Percentiles rank a stretch among this genome's conserved stretches.
Evolutionary conservation across 2,888 invertebrate genomes (phyloP).

Genomic region (Heliconius erato): DNA sequence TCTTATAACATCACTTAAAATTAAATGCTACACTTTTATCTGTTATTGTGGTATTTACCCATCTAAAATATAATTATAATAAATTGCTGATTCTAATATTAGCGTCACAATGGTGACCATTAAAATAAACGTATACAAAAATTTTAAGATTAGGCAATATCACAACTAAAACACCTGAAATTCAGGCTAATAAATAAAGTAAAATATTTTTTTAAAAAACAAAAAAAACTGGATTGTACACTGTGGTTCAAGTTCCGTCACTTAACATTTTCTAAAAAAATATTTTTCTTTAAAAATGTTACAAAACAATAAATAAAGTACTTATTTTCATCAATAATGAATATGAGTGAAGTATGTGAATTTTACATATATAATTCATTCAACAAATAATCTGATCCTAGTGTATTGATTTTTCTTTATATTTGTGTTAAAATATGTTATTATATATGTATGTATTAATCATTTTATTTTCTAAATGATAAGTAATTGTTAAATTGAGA

Average conservation of each 20-base stretch:
- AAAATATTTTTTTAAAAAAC: conserved; percentile 12
- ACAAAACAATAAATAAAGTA: conserved; percentile 50
- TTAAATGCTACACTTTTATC: conserved; percentile 55
- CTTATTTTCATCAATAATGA: conserved; percentile 34
- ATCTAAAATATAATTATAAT: conserved; percentile 66
- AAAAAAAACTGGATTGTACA: background rate
- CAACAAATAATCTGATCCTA: background rate
- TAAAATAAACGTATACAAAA: conserved; percentile 85
- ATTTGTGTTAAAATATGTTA: background rate
- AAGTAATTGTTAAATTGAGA: background rate
- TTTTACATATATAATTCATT: background rate
- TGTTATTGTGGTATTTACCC: conserved; percentile 64
- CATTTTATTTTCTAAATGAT: background rate
- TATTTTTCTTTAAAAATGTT: conserved; percentile 2
- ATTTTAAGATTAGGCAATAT: conserved; percentile 81
- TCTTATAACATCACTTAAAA: conserved; percentile 59
- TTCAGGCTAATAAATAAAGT: conserved; percentile 60
- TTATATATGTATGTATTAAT: too few species aligned
- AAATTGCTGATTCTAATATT: conserved; percentile 76
- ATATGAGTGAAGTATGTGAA: conserved; percentile 21
- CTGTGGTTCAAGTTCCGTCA: background rate
- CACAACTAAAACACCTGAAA: conserved; percentile 81
- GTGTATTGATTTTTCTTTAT: background rate
- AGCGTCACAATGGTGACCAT: conserved; percentile 77
- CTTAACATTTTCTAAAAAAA: background rate